Percentiles rank a stretch among this genome's conserved stretches.
Evolutionary conservation across 2,113 vertebrate species (phyloP).

Genomic region (Phrynocephalus versicolor): DNA sequence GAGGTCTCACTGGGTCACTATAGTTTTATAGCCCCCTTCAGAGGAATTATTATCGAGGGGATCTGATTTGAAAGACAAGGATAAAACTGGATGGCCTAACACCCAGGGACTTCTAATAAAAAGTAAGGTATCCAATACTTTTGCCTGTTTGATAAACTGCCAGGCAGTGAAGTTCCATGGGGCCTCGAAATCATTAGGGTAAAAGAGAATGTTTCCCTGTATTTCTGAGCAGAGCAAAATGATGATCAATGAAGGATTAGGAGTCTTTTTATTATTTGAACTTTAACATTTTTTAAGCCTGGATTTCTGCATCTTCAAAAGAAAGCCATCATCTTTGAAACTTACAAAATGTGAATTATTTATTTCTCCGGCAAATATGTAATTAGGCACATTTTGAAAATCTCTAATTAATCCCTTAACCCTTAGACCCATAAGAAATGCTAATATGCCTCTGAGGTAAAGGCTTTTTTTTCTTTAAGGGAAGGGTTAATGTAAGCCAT

Average conservation of each 20-base stretch:
- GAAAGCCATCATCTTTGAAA: slow-evolving; percentile 61
- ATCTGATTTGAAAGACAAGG: slow-evolving; percentile 18
- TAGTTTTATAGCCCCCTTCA: slow-evolving; percentile 11
- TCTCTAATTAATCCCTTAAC: slow-evolving; percentile 69
- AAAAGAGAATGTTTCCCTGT: slow-evolving; percentile 45
- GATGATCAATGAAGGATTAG: slow-evolving; percentile 54
- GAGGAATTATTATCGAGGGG: slow-evolving; percentile 20
- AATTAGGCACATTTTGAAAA: slow-evolving; percentile 67
- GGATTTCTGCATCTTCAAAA: slow-evolving; percentile 66
- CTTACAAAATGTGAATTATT: slow-evolving; percentile 71
- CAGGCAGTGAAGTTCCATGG: slow-evolving; percentile 54
- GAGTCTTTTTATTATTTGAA: slow-evolving; percentile 63
- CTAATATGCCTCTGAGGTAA: slow-evolving; percentile 71
- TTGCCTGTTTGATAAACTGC: slow-evolving; percentile 46
- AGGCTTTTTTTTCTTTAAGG: slow-evolving; percentile 18
- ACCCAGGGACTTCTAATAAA: slow-evolving; percentile 27
- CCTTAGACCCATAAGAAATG: slow-evolving; percentile 70
- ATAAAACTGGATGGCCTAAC: slow-evolving; percentile 4
- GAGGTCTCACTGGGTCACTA: background rate
- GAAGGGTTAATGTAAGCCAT: slow-evolving; percentile 60
- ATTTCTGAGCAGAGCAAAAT: slow-evolving; percentile 55
- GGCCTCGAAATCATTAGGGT: slow-evolving; percentile 44
- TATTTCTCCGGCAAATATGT: slow-evolving; percentile 69
- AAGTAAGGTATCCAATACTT: slow-evolving; percentile 24
- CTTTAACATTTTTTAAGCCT: slow-evolving; percentile 62